Base-by-base conservation (phyloP, 1,140 invertebrate species). In the Orussus abietinus region DNA sequence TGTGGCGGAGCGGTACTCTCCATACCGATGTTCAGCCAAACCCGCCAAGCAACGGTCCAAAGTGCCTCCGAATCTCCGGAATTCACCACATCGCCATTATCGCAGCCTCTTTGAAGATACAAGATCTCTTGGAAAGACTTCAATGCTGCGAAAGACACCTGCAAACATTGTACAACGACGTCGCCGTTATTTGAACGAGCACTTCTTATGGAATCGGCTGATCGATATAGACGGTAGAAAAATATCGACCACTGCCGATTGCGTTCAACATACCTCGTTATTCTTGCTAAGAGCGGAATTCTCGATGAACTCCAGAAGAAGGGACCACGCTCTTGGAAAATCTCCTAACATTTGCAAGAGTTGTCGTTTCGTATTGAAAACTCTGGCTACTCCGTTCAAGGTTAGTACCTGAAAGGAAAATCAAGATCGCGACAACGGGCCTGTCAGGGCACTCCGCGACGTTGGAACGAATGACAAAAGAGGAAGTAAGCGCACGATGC, bases 91-190 rank as follows among this genome's bases (percentile, higher is more conserved):
- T 69, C 66, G 19, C 53, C 57, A 52, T 59, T 67, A 6, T 77
- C 73, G 9, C 46, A 45, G 42, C 48, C 61, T 56, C 79, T 78
- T 49, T 75, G 79, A 6, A 79, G 62, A 55, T 85, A 84, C 31
- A 95, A 76, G 51, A 96, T 90, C 70, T 97, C 93, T 75, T 97
- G 92, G 64, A 98, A 91, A 14, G 93, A 93, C 67, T 96, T 96
- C 2, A 98, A 68, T 3, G 93, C 92, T 3, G 93, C 91, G 41
- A 97, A 77, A 4, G 92, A 94, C n/a, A 92, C 88, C 80, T 82
- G 52, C 18, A 43, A 53, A 9, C 26, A 41, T 37, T 37, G 32
- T 14, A 21, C 5, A 38, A n/a, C n/a, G n/a, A n/a, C n/a, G n/a
- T n/a, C n/a, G n/a, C n/a, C n/a, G n/a, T n/a, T n/a, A n/a, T n/a